Conservation (phyloP, 1,140 invertebrate species). For the Tigriopus japonicus region DNA sequence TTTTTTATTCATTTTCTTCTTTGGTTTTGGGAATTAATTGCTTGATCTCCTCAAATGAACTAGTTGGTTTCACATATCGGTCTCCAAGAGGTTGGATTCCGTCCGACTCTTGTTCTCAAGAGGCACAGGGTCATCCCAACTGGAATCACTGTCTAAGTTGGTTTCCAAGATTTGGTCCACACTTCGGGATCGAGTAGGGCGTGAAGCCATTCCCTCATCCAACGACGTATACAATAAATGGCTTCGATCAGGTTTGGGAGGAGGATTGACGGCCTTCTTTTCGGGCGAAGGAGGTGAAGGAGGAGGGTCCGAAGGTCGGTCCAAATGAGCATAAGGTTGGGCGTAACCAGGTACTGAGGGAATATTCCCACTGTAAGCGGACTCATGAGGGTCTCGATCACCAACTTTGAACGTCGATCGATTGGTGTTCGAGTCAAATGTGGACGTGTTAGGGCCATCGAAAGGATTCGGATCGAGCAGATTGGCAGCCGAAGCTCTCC, state of each 20-base stretch:
- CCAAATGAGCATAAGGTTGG: constrained; percentile 11
- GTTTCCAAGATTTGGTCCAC: constrained; percentile 13
- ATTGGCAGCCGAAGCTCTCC: not conserved
- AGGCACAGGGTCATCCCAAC: not conserved
- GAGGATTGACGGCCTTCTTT: not conserved
- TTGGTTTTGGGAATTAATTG: too few species aligned
- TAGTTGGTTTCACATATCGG: not conserved
- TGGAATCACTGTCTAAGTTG: not conserved
- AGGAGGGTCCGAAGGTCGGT: constrained; percentile 1
- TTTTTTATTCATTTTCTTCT: too few species aligned
- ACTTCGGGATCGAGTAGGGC: constrained; percentile 2
- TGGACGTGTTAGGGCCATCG: not conserved
- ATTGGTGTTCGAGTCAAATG: not conserved
- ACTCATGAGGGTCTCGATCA: not conserved
- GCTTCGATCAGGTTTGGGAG: not conserved
- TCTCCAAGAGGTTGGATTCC: not conserved
- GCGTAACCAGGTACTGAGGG: constrained; percentile 15
- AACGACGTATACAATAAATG: not conserved
- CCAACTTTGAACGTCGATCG: not conserved
- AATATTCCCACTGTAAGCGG: not conserved
- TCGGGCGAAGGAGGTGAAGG: not conserved
- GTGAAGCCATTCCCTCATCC: not conserved
- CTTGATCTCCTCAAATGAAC: too few species aligned
- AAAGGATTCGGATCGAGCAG: not conserved
- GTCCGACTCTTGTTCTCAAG: not conserved